Conservation (phyloP, 37 sponge, comb jelly and placozoan species). For the Theonella swinhoei region DNA sequence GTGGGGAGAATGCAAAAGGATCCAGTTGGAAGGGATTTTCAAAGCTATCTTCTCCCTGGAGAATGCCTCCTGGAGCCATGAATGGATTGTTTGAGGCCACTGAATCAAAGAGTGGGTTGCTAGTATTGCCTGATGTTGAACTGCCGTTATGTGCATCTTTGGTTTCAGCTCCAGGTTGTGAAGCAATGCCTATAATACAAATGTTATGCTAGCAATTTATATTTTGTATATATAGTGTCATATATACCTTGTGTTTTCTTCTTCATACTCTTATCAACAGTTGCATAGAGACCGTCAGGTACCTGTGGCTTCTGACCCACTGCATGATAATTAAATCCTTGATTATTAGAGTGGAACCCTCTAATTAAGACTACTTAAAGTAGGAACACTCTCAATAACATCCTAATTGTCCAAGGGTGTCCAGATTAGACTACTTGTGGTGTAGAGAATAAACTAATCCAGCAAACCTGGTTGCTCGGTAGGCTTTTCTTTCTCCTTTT, state of each 20-base stretch:
- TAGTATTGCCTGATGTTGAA: too few species aligned
- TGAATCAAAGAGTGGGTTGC: neutral
- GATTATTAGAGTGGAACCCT: too few species aligned
- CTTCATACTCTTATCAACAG: constrained; percentile 23
- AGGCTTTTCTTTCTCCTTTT: neutral
- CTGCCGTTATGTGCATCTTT: too few species aligned
- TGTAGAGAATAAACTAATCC: neutral
- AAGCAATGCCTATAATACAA: too few species aligned
- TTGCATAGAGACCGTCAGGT: constrained; percentile 10
- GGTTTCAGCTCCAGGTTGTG: neutral
- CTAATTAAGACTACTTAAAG: too few species aligned
- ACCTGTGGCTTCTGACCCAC: neutral
- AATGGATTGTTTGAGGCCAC: neutral
- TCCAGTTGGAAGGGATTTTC: neutral
- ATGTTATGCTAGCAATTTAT: too few species aligned
- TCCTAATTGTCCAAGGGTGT: neutral
- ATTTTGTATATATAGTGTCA: too few species aligned
- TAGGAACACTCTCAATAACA: too few species aligned
- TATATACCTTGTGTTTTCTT: neutral
- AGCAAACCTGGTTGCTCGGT: neutral
- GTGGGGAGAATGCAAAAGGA: neutral
- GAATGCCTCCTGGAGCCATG: too few species aligned
- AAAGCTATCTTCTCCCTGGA: neutral
- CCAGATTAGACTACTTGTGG: neutral
- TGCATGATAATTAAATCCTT: too few species aligned